Conservation (phyloP, 2,797 vertebrate species). For the Fratercula arctica region DNA sequence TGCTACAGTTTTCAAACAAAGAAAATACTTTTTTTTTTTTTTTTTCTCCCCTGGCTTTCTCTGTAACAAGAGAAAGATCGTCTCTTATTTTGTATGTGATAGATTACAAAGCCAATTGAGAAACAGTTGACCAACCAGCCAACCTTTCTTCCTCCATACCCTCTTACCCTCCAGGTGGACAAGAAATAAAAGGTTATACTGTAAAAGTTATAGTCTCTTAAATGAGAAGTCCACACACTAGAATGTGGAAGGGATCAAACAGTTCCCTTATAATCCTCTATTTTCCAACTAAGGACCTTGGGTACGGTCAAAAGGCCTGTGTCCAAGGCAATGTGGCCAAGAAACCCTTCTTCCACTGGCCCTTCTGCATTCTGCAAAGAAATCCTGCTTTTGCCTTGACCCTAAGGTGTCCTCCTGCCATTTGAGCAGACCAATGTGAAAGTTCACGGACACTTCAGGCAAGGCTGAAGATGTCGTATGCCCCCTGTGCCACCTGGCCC, state of each 20-base stretch:
- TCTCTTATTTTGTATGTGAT: constrained; percentile 25
- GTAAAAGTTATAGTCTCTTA: background rate
- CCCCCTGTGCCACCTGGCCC: background rate
- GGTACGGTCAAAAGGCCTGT: background rate
- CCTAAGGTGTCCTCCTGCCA: background rate
- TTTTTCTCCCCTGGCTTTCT: background rate
- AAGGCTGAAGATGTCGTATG: background rate
- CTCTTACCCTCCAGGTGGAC: background rate
- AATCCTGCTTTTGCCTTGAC: background rate
- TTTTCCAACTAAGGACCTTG: background rate
- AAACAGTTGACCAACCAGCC: background rate
- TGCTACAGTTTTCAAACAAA: constrained; percentile 74
- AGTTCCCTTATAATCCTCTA: background rate
- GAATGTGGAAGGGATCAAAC: background rate
- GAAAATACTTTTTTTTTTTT: constrained; percentile 9
- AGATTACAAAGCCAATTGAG: background rate
- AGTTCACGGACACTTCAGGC: rapidly evolving
- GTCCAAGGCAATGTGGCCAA: background rate
- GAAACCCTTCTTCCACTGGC: background rate
- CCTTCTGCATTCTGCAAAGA: background rate
- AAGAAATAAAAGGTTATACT: background rate
- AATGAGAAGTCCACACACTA: background rate
- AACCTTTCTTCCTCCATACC: background rate
- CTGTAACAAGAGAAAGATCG: background rate
- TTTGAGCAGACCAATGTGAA: background rate